Conservation (phyloP, 2,888 invertebrate genomes). For the Galerucella pusilla region DNA sequence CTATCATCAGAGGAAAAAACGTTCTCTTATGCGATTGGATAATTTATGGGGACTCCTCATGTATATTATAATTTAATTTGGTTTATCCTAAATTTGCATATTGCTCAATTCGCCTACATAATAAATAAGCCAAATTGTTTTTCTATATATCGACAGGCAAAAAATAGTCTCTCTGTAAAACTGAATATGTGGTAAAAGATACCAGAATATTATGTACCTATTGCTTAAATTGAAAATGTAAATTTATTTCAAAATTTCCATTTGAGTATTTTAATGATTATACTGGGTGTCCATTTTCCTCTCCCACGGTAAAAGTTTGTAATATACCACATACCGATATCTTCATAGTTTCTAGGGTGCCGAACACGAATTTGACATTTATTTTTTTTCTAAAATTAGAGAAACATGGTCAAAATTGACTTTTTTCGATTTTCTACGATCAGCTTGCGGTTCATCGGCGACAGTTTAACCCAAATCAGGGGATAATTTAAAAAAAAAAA, state of each 20-base stretch:
- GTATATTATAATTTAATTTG: slow-evolving; percentile 58
- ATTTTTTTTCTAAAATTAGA: too few species aligned
- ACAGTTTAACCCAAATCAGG: too few species aligned
- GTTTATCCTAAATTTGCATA: slow-evolving; percentile 58
- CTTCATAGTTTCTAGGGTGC: too few species aligned
- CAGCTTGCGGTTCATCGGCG: too few species aligned
- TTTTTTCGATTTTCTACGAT: too few species aligned
- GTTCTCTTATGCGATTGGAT: slow-evolving; percentile 29
- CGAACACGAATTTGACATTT: too few species aligned
- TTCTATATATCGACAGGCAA: background rate
- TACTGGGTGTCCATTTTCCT: too few species aligned
- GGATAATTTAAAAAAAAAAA: too few species aligned
- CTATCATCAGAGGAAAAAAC: slow-evolving; percentile 31
- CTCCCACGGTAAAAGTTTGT: too few species aligned
- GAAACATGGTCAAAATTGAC: too few species aligned
- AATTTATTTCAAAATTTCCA: background rate
- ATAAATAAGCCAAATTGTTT: slow-evolving; percentile 31
- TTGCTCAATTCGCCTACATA: slow-evolving; percentile 33
- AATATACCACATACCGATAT: too few species aligned
- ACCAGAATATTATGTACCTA: background rate
- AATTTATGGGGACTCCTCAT: slow-evolving; percentile 37
- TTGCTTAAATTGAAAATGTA: background rate
- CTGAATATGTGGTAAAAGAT: background rate
- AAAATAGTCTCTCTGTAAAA: background rate
- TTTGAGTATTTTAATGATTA: background rate